Percentiles rank a stretch among this genome's conserved stretches.
Evolutionary conservation across 2,888 invertebrate species (phyloP).

Genomic region (Tachina fera): DNA sequence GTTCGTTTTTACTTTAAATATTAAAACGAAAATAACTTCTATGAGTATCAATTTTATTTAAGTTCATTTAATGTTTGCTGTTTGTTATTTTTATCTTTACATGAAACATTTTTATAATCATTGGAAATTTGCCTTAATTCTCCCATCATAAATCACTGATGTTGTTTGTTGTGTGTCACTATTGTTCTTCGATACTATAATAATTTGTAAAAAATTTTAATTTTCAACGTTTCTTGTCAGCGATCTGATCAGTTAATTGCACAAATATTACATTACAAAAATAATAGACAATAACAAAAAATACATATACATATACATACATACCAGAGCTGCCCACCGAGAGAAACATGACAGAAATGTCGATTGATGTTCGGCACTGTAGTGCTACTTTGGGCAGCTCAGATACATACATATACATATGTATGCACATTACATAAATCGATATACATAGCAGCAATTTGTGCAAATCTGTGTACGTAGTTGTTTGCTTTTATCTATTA

Average conservation of each 20-base stretch:
- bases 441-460: no score
- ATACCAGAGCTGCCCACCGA: no score
- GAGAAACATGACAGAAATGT: no score
- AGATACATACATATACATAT: no score
- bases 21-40: neutral
- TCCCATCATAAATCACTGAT: constrained; percentile 67
- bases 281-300: neutral
- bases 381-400: no score
- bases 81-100: constrained; percentile 12
- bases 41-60: constrained; percentile 13
- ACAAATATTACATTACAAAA: constrained; percentile 21
- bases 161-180: constrained; percentile 54
- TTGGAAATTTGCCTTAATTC: constrained; percentile 51
- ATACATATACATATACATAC: neutral
- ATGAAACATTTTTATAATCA: constrained; percentile 46
- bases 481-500: no score
- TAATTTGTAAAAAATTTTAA: constrained; percentile 41
- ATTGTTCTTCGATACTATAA: constrained; percentile 58
- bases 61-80: constrained; percentile 3
- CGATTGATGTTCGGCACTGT: no score
- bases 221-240: constrained; percentile 42
- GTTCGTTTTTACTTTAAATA: neutral
- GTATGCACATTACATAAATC: no score
- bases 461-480: no score
- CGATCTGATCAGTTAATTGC: constrained; percentile 61